Conservation (phyloP, 2,797 vertebrate species). For the Denticeps clupeoides region DNA sequence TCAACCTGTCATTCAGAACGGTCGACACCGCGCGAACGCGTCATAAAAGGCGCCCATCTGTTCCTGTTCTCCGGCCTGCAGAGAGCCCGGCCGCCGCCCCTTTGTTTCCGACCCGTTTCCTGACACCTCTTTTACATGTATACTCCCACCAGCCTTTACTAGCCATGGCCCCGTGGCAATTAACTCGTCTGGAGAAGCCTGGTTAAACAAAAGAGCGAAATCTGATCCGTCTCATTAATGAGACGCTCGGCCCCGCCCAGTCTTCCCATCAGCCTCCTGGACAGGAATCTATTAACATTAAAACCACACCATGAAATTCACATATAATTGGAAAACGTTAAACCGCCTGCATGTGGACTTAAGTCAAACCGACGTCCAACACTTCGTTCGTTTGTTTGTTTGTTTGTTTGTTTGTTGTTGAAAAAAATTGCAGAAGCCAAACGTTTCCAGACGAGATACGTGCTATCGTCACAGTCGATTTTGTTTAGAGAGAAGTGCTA, state of each 20-base stretch:
- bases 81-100: slow-evolving; percentile 48
- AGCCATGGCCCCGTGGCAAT: slow-evolving; percentile 56
- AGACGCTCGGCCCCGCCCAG: slow-evolving; percentile 42
- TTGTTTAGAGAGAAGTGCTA: no score
- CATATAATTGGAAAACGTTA: slow-evolving; percentile 23
- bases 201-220: slow-evolving; percentile 54
- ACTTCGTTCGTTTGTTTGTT: no score
- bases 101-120: slow-evolving; percentile 54
- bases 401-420: no score
- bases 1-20: no score
- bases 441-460: no score
- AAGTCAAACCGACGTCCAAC: background rate
- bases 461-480: no score
- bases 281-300: slow-evolving; percentile 19
- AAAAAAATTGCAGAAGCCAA: no score
- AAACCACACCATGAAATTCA: slow-evolving; percentile 23
- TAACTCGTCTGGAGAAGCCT: slow-evolving; percentile 64
- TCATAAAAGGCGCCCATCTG: slow-evolving; percentile 67
- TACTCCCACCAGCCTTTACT: slow-evolving; percentile 49
- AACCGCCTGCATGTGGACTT: slow-evolving; percentile 5
- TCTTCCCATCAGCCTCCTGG: slow-evolving; percentile 12
- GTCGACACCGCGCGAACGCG: no score
- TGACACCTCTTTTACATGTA: slow-evolving; percentile 48
- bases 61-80: slow-evolving; percentile 40
- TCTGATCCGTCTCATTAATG: slow-evolving; percentile 42